A percentile compares a stretch with the other conserved stretches of the same genome.
Conservation (phyloP, 2,113 vertebrate genomes). For the Coreoperca whiteheadi region DNA sequence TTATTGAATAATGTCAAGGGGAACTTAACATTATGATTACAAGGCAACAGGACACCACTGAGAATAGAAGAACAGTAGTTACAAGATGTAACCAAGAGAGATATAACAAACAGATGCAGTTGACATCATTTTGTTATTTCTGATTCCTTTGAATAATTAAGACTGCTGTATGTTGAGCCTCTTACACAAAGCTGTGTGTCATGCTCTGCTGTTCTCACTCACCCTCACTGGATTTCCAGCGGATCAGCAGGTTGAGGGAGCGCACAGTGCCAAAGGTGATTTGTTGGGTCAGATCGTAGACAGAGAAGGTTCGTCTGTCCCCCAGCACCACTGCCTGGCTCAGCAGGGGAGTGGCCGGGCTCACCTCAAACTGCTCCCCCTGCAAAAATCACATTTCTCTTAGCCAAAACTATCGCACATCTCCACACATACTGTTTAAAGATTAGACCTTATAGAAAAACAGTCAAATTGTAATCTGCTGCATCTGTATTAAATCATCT, state of each 20-base stretch:
- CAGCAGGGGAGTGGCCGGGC: slow-evolving; percentile 82
- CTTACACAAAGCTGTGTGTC: slow-evolving; percentile 16
- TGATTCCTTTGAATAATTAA: neutral
- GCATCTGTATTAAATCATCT: neutral
- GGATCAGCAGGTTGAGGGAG: slow-evolving; percentile 92
- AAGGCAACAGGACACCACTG: neutral
- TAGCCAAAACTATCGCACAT: neutral
- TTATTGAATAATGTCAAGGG: neutral
- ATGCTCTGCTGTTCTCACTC: slow-evolving; percentile 76
- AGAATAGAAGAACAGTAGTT: neutral
- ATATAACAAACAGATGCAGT: neutral
- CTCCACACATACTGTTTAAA: neutral
- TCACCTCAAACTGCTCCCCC: slow-evolving; percentile 93
- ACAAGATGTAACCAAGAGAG: neutral
- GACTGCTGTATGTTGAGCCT: neutral
- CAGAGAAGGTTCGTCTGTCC: slow-evolving; percentile 88
- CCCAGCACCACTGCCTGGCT: slow-evolving; percentile 89
- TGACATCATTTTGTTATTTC: no score
- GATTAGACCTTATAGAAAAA: neutral
- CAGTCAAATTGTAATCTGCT: neutral
- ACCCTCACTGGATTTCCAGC: slow-evolving; percentile 89
- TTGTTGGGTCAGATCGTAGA: slow-evolving; percentile 91
- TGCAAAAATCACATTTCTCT: slow-evolving; percentile 63
- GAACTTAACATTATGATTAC: neutral
- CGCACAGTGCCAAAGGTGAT: slow-evolving; percentile 86